Percentiles rank a stretch among this genome's conserved stretches.
These are phyloP conservation scores for Nebria brevicollis DNA, from an alignment of 2,888 invertebrate genomes.

Conservation along the genomic window DNA sequence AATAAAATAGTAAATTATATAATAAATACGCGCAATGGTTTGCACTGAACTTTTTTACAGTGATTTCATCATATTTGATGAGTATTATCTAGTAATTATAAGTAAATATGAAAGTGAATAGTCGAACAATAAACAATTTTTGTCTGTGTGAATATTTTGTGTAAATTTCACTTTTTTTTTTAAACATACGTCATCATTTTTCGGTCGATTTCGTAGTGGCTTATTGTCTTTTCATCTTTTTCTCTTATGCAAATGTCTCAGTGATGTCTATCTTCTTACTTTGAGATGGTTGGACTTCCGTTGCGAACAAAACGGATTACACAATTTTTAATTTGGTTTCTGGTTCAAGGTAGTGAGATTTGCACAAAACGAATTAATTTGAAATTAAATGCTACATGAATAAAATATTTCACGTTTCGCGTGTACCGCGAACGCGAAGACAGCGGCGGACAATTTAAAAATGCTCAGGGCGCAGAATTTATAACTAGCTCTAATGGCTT, in stretches of 20 bases:
- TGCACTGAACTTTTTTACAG: too few species aligned
- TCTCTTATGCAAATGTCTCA: slow-evolving; percentile 3
- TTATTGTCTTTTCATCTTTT: slow-evolving; percentile 13
- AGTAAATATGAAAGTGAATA: too few species aligned
- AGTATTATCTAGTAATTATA: too few species aligned
- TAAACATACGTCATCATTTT: slow-evolving; percentile 15
- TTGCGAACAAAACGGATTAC: slow-evolving; percentile 28
- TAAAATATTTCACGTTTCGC: slow-evolving; percentile 24
- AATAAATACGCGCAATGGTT: too few species aligned
- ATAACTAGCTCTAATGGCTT: background rate
- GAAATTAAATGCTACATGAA: slow-evolving; percentile 26
- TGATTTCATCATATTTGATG: too few species aligned
- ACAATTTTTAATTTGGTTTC: slow-evolving; percentile 38
- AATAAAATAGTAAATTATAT: too few species aligned
- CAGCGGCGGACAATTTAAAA: slow-evolving; percentile 2
- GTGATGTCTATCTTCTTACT: slow-evolving; percentile 18
- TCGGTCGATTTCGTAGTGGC: slow-evolving; percentile 23
- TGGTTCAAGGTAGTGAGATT: slow-evolving; percentile 40
- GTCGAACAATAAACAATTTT: too few species aligned
- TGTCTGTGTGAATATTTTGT: too few species aligned
- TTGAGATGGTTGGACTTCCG: slow-evolving; percentile 28
- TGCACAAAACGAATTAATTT: slow-evolving; percentile 33
- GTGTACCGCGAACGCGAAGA: background rate
- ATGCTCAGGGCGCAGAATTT: background rate
- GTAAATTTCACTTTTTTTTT: too few species aligned